Base-by-base conservation (phyloP, 2,113 vertebrate species). In the Silurus glanis region DNA sequence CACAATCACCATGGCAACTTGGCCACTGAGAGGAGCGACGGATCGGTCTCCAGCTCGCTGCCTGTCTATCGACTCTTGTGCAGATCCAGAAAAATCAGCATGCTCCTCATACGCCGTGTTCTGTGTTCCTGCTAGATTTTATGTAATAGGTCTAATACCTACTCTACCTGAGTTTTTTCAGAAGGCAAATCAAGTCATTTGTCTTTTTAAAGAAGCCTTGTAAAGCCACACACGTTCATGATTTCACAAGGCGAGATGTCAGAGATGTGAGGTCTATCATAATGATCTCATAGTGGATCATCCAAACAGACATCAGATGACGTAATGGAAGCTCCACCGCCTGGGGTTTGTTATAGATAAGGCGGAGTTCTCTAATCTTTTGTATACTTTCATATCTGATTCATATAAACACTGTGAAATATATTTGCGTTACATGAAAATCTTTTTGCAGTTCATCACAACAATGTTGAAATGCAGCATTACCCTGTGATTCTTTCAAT, bases 1-100 rank as follows among this genome's bases (percentile, higher is more conserved):
- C 45, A 56, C 66, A 85, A 37, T 89, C 88, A 87, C 88, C 88
- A 89, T 89, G 88, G 88, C 83, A 89, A 89, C 88, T 71, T 64
- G n/a, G 74, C 80, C 64, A 51, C 80, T 66, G 58, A 84, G 75
- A 53, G 74, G 82, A 81, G 76, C 87, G 83, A 82, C 83, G 55
- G 69, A 23, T 37, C 61, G 67, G 83, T 85, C 80, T 69, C 49
- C 59, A 12, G 25, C 25, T 56, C 12, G 53, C 66, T 45, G 62
- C 81, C 64, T 83, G 81, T 83, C 81, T 67, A 28, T 83, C 47
- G 25, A 9, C 80, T 82, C 47, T 51, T 25, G 45, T 66, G 55
- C 62, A 82, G 67, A 82, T 66, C 45, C 19, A 25, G 49, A 69
- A 53, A 67, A 83, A 67, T 83, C 82, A 37, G 14, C 17, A 61